These are phyloP conservation scores for Glareola pratincola DNA, from an alignment of 2,113 vertebrate species.

Conservation along the genomic window DNA sequence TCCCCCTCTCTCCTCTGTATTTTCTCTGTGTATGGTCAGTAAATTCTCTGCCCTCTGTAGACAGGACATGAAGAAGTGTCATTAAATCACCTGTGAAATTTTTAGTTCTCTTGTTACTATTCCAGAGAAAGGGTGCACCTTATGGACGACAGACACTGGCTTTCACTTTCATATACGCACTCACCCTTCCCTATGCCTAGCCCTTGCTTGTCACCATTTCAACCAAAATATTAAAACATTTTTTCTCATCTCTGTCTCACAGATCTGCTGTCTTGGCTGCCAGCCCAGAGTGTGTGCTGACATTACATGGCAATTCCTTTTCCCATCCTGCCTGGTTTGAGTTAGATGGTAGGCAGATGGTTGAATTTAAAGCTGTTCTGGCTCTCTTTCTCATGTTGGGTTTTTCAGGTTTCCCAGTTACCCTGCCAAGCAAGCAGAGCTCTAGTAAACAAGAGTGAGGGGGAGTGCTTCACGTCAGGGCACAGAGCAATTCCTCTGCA, in stretches of 20 bases:
- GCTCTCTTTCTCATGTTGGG: background rate
- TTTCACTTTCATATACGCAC: background rate
- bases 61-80: background rate
- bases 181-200: background rate
- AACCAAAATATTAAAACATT: background rate
- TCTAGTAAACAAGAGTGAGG: background rate
- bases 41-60: background rate
- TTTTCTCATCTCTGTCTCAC: background rate
- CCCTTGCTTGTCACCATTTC: background rate
- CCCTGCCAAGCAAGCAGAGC: background rate
- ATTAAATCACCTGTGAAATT: background rate
- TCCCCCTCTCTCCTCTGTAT: background rate
- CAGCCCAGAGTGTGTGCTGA: background rate
- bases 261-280: background rate
- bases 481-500: background rate
- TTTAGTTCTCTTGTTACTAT: background rate
- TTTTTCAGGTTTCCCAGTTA: background rate
- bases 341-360: background rate
- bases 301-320: background rate
- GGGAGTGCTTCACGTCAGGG: background rate
- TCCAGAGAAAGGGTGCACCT: background rate
- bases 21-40: background rate
- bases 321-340: background rate
- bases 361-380: background rate
- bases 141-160: background rate